Evolutionary conservation across 2,888 invertebrate species (phyloP).

Genomic region (Byasa hedistus): DNA sequence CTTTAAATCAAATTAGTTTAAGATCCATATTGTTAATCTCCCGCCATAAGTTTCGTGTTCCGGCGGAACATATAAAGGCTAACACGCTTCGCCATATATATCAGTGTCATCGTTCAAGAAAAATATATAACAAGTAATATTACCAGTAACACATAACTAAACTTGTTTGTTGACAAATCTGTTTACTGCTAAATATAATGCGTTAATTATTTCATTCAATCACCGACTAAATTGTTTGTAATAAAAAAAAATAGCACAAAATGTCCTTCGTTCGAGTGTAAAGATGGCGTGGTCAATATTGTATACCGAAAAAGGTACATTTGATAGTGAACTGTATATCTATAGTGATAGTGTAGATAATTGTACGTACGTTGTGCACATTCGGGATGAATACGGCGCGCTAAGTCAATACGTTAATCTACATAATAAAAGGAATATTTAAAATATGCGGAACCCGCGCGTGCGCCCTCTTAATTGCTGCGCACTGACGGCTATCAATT

Average conservation of each 20-base stretch:
- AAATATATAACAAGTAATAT: not conserved
- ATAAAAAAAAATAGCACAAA: slow-evolving; percentile 13
- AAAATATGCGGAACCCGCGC: slow-evolving; percentile 61
- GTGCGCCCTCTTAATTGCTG: slow-evolving; percentile 67
- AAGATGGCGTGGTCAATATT: slow-evolving; percentile 18
- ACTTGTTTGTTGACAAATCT: not conserved
- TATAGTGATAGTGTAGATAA: slow-evolving; percentile 6
- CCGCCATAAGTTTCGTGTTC: too few species aligned
- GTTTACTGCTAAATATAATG: not conserved
- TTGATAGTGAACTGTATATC: not conserved
- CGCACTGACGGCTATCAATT: slow-evolving; percentile 71
- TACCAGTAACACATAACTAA: too few species aligned
- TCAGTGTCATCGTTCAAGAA: too few species aligned
- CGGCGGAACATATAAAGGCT: too few species aligned
- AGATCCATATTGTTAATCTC: too few species aligned
- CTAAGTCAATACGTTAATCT: slow-evolving; percentile 73
- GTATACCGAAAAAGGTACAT: not conserved
- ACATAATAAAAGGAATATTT: slow-evolving; percentile 74
- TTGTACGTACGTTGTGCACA: not conserved
- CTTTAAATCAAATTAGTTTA: too few species aligned
- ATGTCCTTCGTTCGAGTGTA: slow-evolving; percentile 12
- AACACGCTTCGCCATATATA: too few species aligned
- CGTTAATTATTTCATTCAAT: not conserved
- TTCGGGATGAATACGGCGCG: slow-evolving; percentile 41
- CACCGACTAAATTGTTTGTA: slow-evolving; percentile 3